Conservation (phyloP, 2,888 invertebrate species). For the Agapostemon virescens region DNA sequence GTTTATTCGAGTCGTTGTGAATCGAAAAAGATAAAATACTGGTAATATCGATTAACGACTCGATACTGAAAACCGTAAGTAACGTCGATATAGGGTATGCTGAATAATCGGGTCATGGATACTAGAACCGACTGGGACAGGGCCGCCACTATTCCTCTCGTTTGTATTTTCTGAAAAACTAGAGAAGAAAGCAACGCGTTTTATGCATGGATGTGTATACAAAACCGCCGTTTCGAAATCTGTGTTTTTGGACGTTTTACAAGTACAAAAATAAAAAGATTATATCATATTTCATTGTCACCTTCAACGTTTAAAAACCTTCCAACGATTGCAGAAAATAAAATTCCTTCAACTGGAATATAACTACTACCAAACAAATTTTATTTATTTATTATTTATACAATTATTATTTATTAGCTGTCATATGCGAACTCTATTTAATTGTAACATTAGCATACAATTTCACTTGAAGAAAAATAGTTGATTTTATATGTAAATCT, state of each 20-base stretch:
- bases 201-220: slow-evolving; percentile 4
- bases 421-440: too few species aligned
- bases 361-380: background rate
- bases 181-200: slow-evolving; percentile 20
- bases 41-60: slow-evolving; percentile 58
- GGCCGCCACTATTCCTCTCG: slow-evolving; percentile 28
- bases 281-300: background rate
- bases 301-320: background rate
- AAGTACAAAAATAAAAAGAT: slow-evolving; percentile 12
- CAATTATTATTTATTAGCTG: too few species aligned
- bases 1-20: slow-evolving; percentile 22
- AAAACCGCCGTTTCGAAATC: slow-evolving; percentile 2
- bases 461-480: too few species aligned
- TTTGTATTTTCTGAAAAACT: slow-evolving; percentile 15
- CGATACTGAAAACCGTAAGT: slow-evolving; percentile 23
- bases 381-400: too few species aligned
- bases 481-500: too few species aligned
- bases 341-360: background rate
- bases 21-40: slow-evolving; percentile 39
- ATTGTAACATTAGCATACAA: too few species aligned
- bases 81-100: slow-evolving; percentile 19
- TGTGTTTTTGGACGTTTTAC: background rate
- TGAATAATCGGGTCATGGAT: slow-evolving; percentile 53
- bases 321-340: background rate
- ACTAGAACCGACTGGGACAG: slow-evolving; percentile 43